Evolutionary conservation across 2,888 invertebrate species (phyloP), one percentile per base, ranked within the genome.

Genomic region (Apodemia mormo): DNA sequence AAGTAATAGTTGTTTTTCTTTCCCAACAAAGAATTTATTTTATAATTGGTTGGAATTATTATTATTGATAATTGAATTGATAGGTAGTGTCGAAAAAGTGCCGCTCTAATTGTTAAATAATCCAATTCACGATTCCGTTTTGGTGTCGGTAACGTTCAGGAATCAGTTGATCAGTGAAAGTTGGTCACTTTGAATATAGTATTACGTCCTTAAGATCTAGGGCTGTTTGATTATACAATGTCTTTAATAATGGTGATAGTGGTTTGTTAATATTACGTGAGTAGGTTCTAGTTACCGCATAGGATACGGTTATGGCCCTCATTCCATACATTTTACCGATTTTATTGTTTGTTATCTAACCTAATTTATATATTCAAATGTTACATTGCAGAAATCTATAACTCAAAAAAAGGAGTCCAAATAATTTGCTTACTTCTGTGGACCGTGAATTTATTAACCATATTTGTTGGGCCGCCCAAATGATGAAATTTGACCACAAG

Each of bases 91-190:
- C 71, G 74, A 73, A 73, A 72, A 70, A 70, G 78, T 82, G 81
- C 80, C 82, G 84, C 82, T 84, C 82, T 78, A 82, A 69, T 83
- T 85, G 72, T 74, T 80, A 83, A 81, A 77, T 76, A 79, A 86
- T 85, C 83, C 83, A 81, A 76, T 78, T 77, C 83, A 82, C 85
- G 81, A 78, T 80, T 83, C 82, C 84, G 78, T 71, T 69, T 72
- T 73, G 73, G 70, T 72, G 74, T 77, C 79, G 77, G 74, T 77
- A 81, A 76, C 68, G 78, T 74, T 72, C 71, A 72, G 81, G 82
- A 84, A 84, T 84, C 82, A 82, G 82, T 80, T 75, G 71, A 73
- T 66, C 72, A 81, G 88, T 86, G 89, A 89, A 89, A 89, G 89
- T 88, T 74, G 76, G 74, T 73, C 74, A 73, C 74, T 72, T 76